Evolutionary conservation across 1,140 invertebrate species (phyloP), one percentile per base, ranked within the genome.

Genomic region (Pantala flavescens): DNA sequence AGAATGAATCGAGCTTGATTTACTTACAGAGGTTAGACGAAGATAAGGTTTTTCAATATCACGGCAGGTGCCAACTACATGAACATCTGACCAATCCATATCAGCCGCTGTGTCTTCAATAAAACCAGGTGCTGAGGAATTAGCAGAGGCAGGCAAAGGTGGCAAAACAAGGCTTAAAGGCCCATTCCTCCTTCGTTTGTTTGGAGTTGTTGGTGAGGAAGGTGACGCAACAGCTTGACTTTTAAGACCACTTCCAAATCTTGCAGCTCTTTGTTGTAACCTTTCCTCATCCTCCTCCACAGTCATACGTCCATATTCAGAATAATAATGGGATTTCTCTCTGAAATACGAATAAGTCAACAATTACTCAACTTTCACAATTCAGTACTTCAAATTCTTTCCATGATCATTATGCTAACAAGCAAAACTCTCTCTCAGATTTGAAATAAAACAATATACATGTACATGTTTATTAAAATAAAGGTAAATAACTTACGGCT

Each of bases 31-130:
- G 42, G 97, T 99, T 7, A 99, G 87, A 79, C 97, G 87, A 71
- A 99, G 87, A 83, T 98, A 99, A 70, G 90, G 91, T 82, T 99
- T 99, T 82, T 98, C 97, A 77, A 99, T 84, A 82, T 97, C 91
- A 81, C 87, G 88, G 84, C 93, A 97, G 0, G 93, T 95, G 36
- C 97, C 97, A 75, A 98, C 91, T 81, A 98, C 94, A 83, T 96
- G 92, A 81, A 93, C 88, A 81, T 91, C 89, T 77, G 89, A 87
- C 83, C 92, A 89, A 84, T 94, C 92, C 49, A 63, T 19, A 21
- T 63, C 49, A 63, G 3, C 49, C 12, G 49, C 14, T 19, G 49
- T 21, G n/a, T 63, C 49, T 63, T 63, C 49, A 63, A 63, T 63
- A 21, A 63, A 63, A 21, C 49, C 49, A 63, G 16, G 16, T 5